Evolutionary conservation across 2,888 invertebrate species (phyloP), one percentile per base, ranked within the genome.

Genomic region (Cryptocheilus praepositus): DNA sequence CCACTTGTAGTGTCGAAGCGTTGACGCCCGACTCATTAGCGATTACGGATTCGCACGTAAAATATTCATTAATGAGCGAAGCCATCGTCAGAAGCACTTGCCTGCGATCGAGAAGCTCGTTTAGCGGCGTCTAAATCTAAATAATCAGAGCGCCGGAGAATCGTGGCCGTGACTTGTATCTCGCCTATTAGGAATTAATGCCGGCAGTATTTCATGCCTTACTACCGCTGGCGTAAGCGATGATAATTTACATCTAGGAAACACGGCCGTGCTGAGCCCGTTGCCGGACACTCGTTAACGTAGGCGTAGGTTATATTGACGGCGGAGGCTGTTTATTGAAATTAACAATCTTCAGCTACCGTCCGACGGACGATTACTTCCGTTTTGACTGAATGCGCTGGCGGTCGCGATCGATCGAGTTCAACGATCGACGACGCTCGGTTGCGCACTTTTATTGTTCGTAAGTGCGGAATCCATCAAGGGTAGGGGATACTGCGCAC

Each of bases 171-270:
- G 57, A 67, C 65, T 49, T 60, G 52, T 60, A 56, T 56, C 63
- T 61, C 45, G 65, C 61, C 73, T 71, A 71, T 70, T 64, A 63
- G 61, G 58, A 69, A 75, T 74, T 72, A 75, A 75, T 71, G 72
- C 61, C 61, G 49, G 36, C 49, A 65, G 69, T 73, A 61, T 74
- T 74, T 75, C 64, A 65, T 49, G 16, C 57, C 54, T 25, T 25
- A 5, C 25, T 67, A 51, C 51, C 56, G 51, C 59, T 58, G 46
- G 64, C 49, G 54, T 71, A 71, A 69, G 54, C 57, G 67, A 70
- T 65, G 72, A 67, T 74, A 71, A 76, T 73, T 71, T 73, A 68
- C 61, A 45, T 71, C 70, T 67, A 61, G 68, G 64, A 67, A 74
- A 64, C 65, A 61, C 61, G 68, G 49, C n/a, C 56, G 19, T 36